Evolutionary conservation across 2,113 vertebrate species (phyloP).

Genomic region (Tetrax tetrax): DNA sequence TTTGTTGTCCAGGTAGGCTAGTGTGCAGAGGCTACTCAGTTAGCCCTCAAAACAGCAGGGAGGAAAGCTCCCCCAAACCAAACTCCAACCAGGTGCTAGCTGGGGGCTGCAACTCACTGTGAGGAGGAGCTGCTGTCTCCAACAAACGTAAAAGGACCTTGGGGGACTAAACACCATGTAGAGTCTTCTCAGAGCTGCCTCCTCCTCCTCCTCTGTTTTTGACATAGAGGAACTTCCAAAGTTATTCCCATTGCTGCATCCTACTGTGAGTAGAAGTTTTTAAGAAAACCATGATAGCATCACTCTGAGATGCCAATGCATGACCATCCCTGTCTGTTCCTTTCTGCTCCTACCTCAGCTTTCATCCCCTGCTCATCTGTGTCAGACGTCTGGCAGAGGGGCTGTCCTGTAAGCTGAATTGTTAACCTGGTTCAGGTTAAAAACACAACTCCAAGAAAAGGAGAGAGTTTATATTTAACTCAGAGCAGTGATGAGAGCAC

Average conservation of each 20-base stretch:
- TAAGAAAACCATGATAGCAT: not conserved
- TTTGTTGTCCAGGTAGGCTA: not conserved
- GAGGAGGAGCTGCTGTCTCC: not conserved
- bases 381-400: not conserved
- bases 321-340: not conserved
- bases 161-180: not conserved
- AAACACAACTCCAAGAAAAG: not conserved
- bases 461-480: not conserved
- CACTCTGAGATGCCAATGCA: fast-evolving
- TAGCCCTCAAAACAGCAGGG: not conserved
- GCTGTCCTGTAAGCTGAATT: not conserved
- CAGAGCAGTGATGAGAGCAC: not conserved
- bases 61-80: not conserved
- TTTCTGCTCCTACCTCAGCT: not conserved
- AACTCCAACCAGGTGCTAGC: not conserved
- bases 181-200: not conserved
- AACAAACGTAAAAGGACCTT: not conserved
- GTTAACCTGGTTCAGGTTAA: not conserved
- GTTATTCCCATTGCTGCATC: not conserved
- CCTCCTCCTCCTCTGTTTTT: not conserved
- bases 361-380: not conserved
- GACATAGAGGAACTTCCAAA: not conserved
- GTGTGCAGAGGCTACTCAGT: not conserved
- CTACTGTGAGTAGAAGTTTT: not conserved
- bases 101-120: not conserved